Base-by-base conservation (phyloP, 2,113 vertebrate species). In the Ginglymostoma cirratum region DNA sequence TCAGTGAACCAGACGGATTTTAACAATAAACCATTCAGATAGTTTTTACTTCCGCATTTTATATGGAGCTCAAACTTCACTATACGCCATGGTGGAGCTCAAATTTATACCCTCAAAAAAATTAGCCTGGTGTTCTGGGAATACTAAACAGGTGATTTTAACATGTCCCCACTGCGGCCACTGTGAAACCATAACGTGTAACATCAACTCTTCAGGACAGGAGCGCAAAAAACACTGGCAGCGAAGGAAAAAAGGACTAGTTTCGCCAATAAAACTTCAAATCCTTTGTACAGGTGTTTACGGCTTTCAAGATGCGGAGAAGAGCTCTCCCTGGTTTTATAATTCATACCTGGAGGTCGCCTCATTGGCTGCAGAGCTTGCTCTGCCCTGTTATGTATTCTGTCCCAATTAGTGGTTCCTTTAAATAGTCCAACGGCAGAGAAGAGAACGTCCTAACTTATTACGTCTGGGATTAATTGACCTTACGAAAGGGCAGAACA, bases 311-410 rank as follows among this genome's bases (percentile, higher is more conserved):
- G 80, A 83, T 83, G 17, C 21, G 80, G 80, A 15, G 72, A 23
- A 42, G 42, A 42, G 21, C 42, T 19, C 38, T 38, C n/a, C 0
- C 5, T 21, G 38, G 38, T 42, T 17, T 42, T 42, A 19, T 66
- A 90, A 90, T 61, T 61, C 87, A n/a, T 92, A 30, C 3, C 87
- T 14, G 17, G 30, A 34, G 52, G n/a, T 61, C 55, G 48, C 87
- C 52, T n/a, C 55, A 93, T 93, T 93, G 89, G 89, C 89, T 93
- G 89, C 89, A 10, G 89, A 38, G n/a, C 61, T 38, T 17, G 61
- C 34, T 21, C 89, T 61, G 38, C 89, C 89, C n/a, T 93, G n/a
- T 66, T 6, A n/a, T 93, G 61, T 23, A n/a, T 66, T 66, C 34
- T 90, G 61, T 90, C 55, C 87, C 87, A 90, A n/a, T 61, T 55